Conservation (phyloP, 2,113 vertebrate genomes). For the Cyanistes caeruleus region DNA sequence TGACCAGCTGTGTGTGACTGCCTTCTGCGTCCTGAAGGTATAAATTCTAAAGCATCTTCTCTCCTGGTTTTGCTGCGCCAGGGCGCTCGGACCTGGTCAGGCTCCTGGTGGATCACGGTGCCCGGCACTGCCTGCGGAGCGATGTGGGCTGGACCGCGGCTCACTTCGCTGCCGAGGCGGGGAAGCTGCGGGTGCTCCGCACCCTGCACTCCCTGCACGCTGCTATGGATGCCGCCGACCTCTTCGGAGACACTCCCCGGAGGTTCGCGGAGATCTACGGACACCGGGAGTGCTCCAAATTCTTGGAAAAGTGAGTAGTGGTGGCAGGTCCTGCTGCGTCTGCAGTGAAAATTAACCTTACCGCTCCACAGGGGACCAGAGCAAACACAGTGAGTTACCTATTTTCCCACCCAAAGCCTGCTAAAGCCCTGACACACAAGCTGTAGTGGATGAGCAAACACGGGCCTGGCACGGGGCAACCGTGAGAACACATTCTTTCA, state of each 20-base stretch:
- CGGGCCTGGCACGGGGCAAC: background rate
- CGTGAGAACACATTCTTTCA: background rate
- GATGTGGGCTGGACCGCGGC: constrained; percentile 86
- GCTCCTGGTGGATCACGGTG: constrained; percentile 83
- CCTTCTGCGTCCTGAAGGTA: background rate
- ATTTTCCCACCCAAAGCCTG: background rate
- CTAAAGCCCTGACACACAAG: background rate
- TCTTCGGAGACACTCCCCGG: constrained; percentile 84
- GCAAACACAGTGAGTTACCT: background rate
- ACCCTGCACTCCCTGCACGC: constrained; percentile 83
- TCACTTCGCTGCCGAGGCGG: constrained; percentile 87
- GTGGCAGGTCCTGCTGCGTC: background rate
- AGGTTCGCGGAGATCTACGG: constrained; percentile 89
- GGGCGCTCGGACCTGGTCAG: constrained; percentile 78
- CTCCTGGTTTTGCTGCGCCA: background rate
- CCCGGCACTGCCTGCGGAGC: constrained; percentile 80
- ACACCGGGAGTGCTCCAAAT: constrained; percentile 82
- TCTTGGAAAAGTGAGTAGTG: constrained; percentile 83
- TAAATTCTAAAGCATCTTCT: background rate
- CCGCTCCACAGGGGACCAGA: background rate
- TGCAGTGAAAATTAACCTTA: background rate
- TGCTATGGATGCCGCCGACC: constrained; percentile 81
- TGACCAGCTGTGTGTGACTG: accelerated
- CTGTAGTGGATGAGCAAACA: background rate
- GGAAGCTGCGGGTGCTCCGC: constrained; percentile 79